Evolutionary conservation across 2,888 invertebrate genomes (phyloP).

Genomic region (Lysandra bellargus): DNA sequence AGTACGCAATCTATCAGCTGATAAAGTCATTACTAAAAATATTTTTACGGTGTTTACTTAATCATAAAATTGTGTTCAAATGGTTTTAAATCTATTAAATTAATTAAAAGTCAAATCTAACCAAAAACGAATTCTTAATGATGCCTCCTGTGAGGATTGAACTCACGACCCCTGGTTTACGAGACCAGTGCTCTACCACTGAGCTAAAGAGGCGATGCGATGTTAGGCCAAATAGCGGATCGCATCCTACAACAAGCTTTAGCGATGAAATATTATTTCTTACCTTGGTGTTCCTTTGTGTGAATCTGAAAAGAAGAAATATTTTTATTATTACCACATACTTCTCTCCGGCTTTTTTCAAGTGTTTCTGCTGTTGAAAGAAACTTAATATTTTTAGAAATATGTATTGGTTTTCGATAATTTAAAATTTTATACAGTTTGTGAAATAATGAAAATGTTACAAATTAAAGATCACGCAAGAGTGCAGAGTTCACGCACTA

Average conservation of each 20-base stretch:
- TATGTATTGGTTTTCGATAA: not conserved
- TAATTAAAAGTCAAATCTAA: not conserved
- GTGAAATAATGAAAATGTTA: too few relatives aligned
- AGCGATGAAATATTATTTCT: not conserved
- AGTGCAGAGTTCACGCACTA: too few relatives aligned
- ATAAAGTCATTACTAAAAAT: too few relatives aligned
- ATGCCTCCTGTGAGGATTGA: constrained; percentile 90
- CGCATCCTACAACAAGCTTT: constrained; percentile 34
- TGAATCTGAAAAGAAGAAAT: not conserved
- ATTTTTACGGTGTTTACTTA: too few relatives aligned
- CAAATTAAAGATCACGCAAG: too few relatives aligned
- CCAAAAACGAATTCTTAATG: constrained; percentile 34
- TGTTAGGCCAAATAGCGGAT: constrained; percentile 54
- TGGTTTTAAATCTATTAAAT: not conserved
- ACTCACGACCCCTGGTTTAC: constrained; percentile 92
- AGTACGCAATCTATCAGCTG: too few relatives aligned
- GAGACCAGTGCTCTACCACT: constrained; percentile 92
- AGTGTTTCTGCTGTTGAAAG: too few relatives aligned
- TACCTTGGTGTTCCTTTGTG: not conserved
- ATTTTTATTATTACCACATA: not conserved
- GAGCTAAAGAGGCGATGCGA: constrained; percentile 86
- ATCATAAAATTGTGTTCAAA: too few relatives aligned
- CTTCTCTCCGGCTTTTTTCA: not conserved
- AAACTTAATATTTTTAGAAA: too few relatives aligned
- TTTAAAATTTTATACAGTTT: too few relatives aligned